Conservation (phyloP, 1,140 invertebrate genomes). For the Diploscapter pachys region DNA sequence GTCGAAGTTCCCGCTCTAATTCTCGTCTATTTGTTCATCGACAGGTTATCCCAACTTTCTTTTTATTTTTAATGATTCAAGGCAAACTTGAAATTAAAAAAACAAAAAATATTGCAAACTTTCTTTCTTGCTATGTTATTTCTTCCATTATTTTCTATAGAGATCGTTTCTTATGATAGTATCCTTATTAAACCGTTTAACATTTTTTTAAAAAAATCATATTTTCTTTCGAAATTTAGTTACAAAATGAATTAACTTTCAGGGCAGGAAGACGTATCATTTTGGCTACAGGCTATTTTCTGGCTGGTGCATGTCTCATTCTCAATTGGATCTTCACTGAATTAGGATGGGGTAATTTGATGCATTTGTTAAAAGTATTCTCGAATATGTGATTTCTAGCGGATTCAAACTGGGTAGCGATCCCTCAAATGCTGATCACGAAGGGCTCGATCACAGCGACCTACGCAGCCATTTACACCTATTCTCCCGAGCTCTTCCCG, state of each 20-base stretch:
- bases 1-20: constrained; percentile 57
- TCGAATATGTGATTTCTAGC: constrained; percentile 18
- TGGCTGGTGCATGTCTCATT: constrained; percentile 21
- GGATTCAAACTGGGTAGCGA: constrained; percentile 44
- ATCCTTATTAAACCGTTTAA: too few species aligned
- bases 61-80: background rate
- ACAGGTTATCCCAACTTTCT: constrained; percentile 4
- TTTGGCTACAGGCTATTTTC: constrained; percentile 16
- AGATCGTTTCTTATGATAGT: too few species aligned
- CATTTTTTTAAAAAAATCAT: too few species aligned
- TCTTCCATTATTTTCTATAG: too few species aligned
- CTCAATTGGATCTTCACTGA: constrained; percentile 30
- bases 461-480: constrained; percentile 56
- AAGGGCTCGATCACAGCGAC: constrained; percentile 55
- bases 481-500: constrained; percentile 63
- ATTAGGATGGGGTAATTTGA: background rate
- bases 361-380: background rate
- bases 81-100: too few species aligned
- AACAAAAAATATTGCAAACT: too few species aligned
- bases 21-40: constrained; percentile 36
- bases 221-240: too few species aligned
- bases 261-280: constrained; percentile 19
- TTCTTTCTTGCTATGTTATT: too few species aligned
- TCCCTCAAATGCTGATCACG: constrained; percentile 53
- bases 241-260: too few species aligned